A percentile compares a stretch with the other conserved stretches of the same genome.
Conservation (phyloP, 2,113 vertebrate genomes). For the Albula goreensis region DNA sequence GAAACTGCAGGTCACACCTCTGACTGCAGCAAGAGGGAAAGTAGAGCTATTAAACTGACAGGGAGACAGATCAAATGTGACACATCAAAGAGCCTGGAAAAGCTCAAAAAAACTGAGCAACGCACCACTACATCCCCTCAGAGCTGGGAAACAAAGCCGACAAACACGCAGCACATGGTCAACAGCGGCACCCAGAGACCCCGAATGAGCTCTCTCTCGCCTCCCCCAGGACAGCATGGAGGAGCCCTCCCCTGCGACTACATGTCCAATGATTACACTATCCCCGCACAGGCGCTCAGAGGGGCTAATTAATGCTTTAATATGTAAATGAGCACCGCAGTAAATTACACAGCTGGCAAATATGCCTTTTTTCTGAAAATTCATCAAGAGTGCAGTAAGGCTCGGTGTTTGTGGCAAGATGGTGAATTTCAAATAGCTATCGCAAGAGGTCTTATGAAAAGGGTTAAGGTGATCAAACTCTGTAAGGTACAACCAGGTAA, state of each 20-base stretch:
- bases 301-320: constrained; percentile 99
- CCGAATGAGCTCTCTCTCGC: constrained; percentile 55
- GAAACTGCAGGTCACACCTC: constrained; percentile 55
- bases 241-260: constrained; percentile 69
- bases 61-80: constrained; percentile 77
- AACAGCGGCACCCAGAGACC: constrained; percentile 68
- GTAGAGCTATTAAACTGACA: constrained; percentile 70
- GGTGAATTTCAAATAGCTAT: background rate
- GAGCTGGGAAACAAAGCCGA: constrained; percentile 67
- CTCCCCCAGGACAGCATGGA: constrained; percentile 62
- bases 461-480: background rate
- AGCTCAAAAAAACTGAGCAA: constrained; percentile 60
- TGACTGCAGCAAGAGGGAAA: constrained; percentile 48
- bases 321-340: constrained; percentile 95
- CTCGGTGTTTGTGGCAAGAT: background rate
- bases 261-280: constrained; percentile 82
- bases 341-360: constrained; percentile 98
- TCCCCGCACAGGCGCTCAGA: constrained; percentile 84
- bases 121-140: constrained; percentile 55
- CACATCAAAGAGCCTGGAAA: constrained; percentile 77
- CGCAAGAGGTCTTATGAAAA: background rate
- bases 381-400: constrained; percentile 67
- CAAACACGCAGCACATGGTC: constrained; percentile 68
- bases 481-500: background rate
- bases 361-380: constrained; percentile 87